Evolutionary conservation across 2,888 invertebrate genomes (phyloP).

Genomic region (Pandemis cinnamomeana): DNA sequence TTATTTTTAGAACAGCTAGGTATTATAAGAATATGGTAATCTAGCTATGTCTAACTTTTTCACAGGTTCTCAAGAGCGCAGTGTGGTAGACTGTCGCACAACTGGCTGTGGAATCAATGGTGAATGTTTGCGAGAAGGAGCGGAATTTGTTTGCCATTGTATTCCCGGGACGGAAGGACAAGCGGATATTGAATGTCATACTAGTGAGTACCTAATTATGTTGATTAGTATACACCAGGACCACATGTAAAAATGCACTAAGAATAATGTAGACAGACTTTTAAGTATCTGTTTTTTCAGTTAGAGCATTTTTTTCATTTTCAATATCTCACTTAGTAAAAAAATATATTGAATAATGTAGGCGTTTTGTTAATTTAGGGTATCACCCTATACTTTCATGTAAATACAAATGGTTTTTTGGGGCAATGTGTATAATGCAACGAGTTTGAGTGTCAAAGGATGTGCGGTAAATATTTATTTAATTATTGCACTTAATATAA

Average conservation of each 20-base stretch:
- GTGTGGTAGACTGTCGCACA: slow-evolving; percentile 91
- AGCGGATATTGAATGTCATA: slow-evolving; percentile 88
- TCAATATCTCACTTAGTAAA: neutral
- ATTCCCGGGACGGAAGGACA: slow-evolving; percentile 89
- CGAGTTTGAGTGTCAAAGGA: slow-evolving; percentile 34
- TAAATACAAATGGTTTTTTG: slow-evolving; percentile 53
- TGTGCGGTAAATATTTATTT: slow-evolving; percentile 17
- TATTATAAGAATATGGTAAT: too few relatives aligned
- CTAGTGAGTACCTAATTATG: slow-evolving; percentile 69
- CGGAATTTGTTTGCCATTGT: slow-evolving; percentile 92
- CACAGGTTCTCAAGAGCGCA: slow-evolving; percentile 84
- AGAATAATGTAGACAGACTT: slow-evolving; percentile 36
- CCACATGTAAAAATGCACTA: slow-evolving; percentile 83
- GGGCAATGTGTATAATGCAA: slow-evolving; percentile 25
- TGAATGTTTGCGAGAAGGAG: slow-evolving; percentile 93
- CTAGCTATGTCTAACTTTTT: slow-evolving; percentile 28
- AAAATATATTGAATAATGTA: neutral
- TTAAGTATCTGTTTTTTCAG: neutral
- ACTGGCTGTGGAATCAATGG: slow-evolving; percentile 93
- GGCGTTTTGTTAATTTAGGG: neutral
- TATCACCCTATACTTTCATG: slow-evolving; percentile 40
- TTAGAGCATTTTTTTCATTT: neutral
- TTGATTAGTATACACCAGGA: neutral
- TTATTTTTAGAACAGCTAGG: too few relatives aligned
- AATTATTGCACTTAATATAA: neutral